phyloP scores from a whole-genome alignment of 2,888 invertebrate genomes.

The Masnerella sp. region DNA sequence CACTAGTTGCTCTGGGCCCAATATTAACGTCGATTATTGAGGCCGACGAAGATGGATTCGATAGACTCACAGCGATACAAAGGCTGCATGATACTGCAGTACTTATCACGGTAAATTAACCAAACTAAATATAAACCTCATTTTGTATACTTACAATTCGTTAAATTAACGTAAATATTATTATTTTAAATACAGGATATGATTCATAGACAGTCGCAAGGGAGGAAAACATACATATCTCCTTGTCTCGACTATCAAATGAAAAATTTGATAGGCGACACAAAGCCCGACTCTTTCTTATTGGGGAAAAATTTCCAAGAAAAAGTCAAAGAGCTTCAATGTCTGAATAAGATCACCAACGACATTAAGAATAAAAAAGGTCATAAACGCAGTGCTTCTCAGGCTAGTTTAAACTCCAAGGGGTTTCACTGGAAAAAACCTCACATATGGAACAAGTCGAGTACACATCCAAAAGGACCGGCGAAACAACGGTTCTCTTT shows the following conservation, averaged over 20 bases:
- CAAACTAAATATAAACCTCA: too few species aligned
- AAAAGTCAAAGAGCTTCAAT: constrained; percentile 13
- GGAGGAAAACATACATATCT: too few species aligned
- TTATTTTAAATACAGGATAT: too few species aligned
- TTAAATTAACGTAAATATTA: too few species aligned
- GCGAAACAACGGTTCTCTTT: neutral
- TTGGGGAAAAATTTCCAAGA: constrained; percentile 15
- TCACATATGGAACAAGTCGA: constrained; percentile 6
- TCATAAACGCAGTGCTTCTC: too few species aligned
- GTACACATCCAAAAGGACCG: neutral
- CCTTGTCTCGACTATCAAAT: too few species aligned
- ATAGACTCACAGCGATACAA: constrained; percentile 23
- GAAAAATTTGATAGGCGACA: neutral
- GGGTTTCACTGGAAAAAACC: constrained; percentile 1
- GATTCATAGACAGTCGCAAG: too few species aligned
- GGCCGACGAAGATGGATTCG: constrained; percentile 34
- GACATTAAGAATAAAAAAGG: neutral
- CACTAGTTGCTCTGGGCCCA: constrained; percentile 30
- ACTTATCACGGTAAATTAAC: constrained; percentile 3
- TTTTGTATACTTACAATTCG: too few species aligned
- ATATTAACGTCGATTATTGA: constrained; percentile 32
- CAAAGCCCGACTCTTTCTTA: neutral
- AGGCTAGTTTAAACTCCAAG: constrained; percentile 11
- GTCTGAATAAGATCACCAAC: too few species aligned
- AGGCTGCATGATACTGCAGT: constrained; percentile 23